phyloP scores from a whole-genome alignment of 1,140 invertebrate species.

The Rhagoletis zephyria region DNA sequence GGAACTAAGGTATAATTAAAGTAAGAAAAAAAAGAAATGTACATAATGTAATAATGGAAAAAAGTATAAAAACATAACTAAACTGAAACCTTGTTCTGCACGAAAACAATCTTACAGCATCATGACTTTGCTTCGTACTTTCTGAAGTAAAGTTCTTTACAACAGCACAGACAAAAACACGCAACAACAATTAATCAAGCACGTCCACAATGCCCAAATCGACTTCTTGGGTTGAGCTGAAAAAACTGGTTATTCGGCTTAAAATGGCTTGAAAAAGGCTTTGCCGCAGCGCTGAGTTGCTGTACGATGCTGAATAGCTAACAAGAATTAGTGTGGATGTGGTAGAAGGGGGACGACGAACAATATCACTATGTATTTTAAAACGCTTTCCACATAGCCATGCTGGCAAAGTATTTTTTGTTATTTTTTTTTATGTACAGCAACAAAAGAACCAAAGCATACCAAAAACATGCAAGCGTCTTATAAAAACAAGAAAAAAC shows the following conservation, averaged over 20 bases:
- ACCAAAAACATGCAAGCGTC: not conserved
- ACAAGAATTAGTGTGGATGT: not conserved
- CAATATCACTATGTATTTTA: not conserved
- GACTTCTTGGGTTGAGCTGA: not conserved
- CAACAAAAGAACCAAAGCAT: not conserved
- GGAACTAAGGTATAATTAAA: not conserved
- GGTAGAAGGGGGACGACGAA: not conserved
- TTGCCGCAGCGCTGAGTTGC: conserved; percentile 23
- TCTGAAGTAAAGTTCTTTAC: conserved; percentile 9
- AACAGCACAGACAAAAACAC: not conserved
- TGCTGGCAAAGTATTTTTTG: not conserved
- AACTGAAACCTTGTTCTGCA: conserved; percentile 11
- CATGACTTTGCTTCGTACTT: not conserved
- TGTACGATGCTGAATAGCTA: not conserved
- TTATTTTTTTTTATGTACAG: not conserved
- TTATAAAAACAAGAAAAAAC: conserved; percentile 3
- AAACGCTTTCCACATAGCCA: not conserved
- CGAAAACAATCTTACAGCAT: conserved; percentile 45
- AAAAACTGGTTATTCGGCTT: conserved; percentile 41
- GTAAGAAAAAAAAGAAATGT: not conserved
- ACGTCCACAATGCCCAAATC: conserved; percentile 42
- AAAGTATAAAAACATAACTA: not conserved
- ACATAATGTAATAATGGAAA: not conserved
- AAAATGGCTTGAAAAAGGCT: conserved; percentile 44
- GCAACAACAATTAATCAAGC: conserved; percentile 31